Evolutionary conservation across 64 coral and sea anemone genomes (phyloP), one percentile per base, ranked within the genome.

Genomic region (Stylophora pistillata): DNA sequence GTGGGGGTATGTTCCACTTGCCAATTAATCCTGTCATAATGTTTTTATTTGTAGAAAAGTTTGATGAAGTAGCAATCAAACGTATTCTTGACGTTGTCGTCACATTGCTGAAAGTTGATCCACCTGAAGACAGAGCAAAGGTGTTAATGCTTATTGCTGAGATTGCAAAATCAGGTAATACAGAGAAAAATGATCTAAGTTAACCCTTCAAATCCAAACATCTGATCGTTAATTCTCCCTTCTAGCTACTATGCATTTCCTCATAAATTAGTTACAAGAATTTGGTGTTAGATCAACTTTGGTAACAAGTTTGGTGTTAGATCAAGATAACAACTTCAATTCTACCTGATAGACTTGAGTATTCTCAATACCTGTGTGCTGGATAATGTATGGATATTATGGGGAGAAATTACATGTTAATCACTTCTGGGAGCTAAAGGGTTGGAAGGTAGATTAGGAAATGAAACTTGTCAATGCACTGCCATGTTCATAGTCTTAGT

Each of bases 131-230:
- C 90, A 86, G 86, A 86, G 90, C 90, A 21, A 85, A 86, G 53
- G 90, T 86, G 23, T 92, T 92, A 54, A 85, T 86, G 74, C 31
- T 86, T 14, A 53, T 92, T 53, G 90, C 82, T 68, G 90, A 92
- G 65, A 34, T 92, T 71, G 90, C 90, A 77, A 92, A 92, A 86
- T 86, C 90, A 92, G 90, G 90, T 92, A 32, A 83, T 55, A 2
- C 17, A 60, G 9, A 21, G 27, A 60, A 4, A 76, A 47, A 47
- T 47, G 7, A 1, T 3, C 7, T 7, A 47, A 47, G 37, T 47
- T 47, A 47, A 47, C 37, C 37, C 37, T 47, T 47, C 7, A 47
- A 47, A 3, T 47, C 37, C 37, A 3, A 47, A 47, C 7, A 7
- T 47, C 37, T 47, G 37, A 47, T 47, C 7, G 37, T 47, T 47